Conservation (phyloP, 2,797 vertebrate genomes). For the Cichlasoma orientale region DNA sequence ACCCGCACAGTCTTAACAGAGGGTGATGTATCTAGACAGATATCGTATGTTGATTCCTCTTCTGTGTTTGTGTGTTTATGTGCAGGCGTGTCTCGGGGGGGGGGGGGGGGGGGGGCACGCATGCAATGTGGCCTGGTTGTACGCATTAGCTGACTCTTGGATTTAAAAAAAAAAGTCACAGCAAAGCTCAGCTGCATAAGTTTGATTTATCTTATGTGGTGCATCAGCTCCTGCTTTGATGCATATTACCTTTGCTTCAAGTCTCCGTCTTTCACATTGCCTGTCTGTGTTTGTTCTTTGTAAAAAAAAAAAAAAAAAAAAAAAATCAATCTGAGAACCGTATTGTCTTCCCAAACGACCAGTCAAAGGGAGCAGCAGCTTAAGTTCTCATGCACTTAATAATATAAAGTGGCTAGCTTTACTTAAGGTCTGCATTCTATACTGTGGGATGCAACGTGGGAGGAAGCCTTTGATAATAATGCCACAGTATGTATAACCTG, state of each 20-base stretch:
- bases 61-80: background rate
- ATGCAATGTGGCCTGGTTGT: background rate
- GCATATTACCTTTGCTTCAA: constrained; percentile 36
- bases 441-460: constrained; percentile 37
- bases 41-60: constrained; percentile 19
- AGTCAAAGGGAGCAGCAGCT: constrained; percentile 56
- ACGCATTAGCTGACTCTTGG: constrained; percentile 13
- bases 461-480: constrained; percentile 65
- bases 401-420: constrained; percentile 62
- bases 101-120: background rate
- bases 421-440: constrained; percentile 63
- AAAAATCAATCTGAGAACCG: constrained; percentile 56
- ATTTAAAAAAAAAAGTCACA: background rate
- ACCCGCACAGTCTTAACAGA: constrained; percentile 50
- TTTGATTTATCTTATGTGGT: constrained; percentile 42
- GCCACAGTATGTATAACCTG: constrained; percentile 72
- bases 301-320: constrained; percentile 38
- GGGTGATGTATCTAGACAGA: constrained; percentile 46
- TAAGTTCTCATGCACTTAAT: constrained; percentile 63
- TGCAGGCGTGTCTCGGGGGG: background rate
- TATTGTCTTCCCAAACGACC: constrained; percentile 57
- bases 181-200: constrained; percentile 35
- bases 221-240: constrained; percentile 46
- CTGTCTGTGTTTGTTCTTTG: constrained; percentile 49
- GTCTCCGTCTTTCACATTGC: constrained; percentile 34